A percentile compares a stretch with the other conserved stretches of the same genome.
phyloP scores from a whole-genome alignment of 1,140 invertebrate species.

The Carposina sasakii region DNA sequence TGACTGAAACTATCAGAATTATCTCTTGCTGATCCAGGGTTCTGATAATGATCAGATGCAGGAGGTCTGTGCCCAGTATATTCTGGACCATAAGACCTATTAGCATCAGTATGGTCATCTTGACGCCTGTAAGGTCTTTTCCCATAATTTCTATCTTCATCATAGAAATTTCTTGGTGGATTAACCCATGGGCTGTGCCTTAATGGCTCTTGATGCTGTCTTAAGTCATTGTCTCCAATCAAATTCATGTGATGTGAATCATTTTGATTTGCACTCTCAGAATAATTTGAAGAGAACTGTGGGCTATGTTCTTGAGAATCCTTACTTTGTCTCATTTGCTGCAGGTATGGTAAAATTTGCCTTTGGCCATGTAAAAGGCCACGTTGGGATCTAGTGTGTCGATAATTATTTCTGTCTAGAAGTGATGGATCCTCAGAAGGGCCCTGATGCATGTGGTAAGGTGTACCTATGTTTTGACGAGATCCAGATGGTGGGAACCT shows the following conservation, averaged over 20 bases:
- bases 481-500: slow-evolving; percentile 46
- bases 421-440: slow-evolving; percentile 4
- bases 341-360: slow-evolving; percentile 23
- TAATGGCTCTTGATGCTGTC: slow-evolving; percentile 22
- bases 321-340: slow-evolving; percentile 13
- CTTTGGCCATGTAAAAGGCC: slow-evolving; percentile 23
- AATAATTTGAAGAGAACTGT: slow-evolving; percentile 24
- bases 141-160: slow-evolving; percentile 26
- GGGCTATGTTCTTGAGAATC: slow-evolving; percentile 14
- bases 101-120: slow-evolving; percentile 28
- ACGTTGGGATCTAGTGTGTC: slow-evolving; percentile 7
- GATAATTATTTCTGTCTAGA: slow-evolving; percentile 36
- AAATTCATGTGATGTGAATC: slow-evolving; percentile 39
- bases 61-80: slow-evolving; percentile 57
- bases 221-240: slow-evolving; percentile 53
- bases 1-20: slow-evolving; percentile 53
- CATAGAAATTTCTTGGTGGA: slow-evolving; percentile 24
- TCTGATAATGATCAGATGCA: slow-evolving; percentile 59
- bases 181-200: slow-evolving; percentile 30
- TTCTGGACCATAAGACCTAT: too few relatives aligned
- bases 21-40: slow-evolving; percentile 37
- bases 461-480: slow-evolving; percentile 28
- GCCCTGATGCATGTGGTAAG: slow-evolving; percentile 1
- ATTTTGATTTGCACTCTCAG: slow-evolving; percentile 24
- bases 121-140: slow-evolving; percentile 19